These are phyloP conservation scores for Ellobius talpinus DNA, from an alignment of 2,113 vertebrate species.

Conservation along the genomic window DNA sequence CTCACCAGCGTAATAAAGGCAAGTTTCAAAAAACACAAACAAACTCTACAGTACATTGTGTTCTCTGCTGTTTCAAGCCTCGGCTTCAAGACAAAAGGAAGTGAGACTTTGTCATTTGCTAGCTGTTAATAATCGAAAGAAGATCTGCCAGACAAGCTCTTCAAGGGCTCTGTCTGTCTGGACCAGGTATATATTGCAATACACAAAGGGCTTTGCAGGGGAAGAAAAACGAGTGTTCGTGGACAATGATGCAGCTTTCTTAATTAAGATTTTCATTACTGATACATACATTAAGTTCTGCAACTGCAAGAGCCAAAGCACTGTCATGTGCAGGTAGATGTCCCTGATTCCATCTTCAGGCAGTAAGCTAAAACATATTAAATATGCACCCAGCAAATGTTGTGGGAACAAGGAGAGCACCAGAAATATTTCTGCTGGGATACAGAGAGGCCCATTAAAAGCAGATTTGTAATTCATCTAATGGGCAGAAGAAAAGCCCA, in stretches of 20 bases:
- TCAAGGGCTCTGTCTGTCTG: constrained; percentile 87
- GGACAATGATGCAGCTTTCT: constrained; percentile 90
- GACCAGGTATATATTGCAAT: constrained; percentile 86
- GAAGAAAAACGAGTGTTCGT: constrained; percentile 85
- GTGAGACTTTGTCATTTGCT: constrained; percentile 84
- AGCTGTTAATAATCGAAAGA: constrained; percentile 86
- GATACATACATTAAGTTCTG: constrained; percentile 92
- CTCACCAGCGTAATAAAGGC: constrained; percentile 74
- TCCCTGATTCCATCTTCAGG: constrained; percentile 87
- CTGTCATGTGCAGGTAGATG: constrained; percentile 88
- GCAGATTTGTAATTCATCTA: constrained; percentile 73
- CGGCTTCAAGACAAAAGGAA: constrained; percentile 85
- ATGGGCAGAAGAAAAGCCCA: constrained; percentile 39
- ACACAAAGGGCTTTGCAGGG: constrained; percentile 87
- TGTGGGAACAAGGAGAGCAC: constrained; percentile 73
- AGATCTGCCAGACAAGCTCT: constrained; percentile 88
- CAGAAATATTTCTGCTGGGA: constrained; percentile 76
- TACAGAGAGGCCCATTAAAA: constrained; percentile 73
- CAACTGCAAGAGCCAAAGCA: constrained; percentile 86
- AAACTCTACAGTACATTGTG: constrained; percentile 79
- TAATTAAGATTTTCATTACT: constrained; percentile 94
- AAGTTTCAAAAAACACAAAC: constrained; percentile 81
- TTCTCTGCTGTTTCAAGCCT: constrained; percentile 79
- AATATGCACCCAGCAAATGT: constrained; percentile 77
- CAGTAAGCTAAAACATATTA: constrained; percentile 83